phyloP scores from a whole-genome alignment of 2,888 invertebrate species.

The Catocala sponsa region DNA sequence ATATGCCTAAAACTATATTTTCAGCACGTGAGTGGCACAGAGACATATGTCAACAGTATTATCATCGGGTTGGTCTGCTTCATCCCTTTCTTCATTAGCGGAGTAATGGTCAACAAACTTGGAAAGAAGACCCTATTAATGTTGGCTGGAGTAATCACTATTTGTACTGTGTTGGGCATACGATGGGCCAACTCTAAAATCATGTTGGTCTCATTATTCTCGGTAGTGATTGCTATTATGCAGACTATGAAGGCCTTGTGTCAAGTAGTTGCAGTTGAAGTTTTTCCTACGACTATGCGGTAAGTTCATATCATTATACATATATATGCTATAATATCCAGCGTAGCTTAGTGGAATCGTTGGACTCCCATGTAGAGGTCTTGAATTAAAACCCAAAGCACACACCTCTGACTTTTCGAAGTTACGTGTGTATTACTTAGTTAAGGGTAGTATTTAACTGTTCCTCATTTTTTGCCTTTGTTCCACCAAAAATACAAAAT shows the following conservation, averaged over 20 bases:
- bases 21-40: constrained; percentile 42
- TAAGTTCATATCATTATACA: constrained; percentile 34
- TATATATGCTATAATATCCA: neutral
- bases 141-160: constrained; percentile 48
- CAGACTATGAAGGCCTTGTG: constrained; percentile 64
- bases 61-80: constrained; percentile 56
- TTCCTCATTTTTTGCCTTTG: too few species aligned
- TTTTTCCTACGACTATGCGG: constrained; percentile 70
- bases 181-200: constrained; percentile 64
- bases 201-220: constrained; percentile 65
- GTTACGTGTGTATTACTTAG: too few species aligned
- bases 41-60: constrained; percentile 60
- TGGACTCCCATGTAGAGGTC: too few species aligned
- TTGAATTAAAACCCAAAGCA: too few species aligned
- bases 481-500: too few species aligned
- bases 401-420: too few species aligned
- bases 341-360: too few species aligned
- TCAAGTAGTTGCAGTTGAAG: constrained; percentile 60
- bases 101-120: constrained; percentile 47
- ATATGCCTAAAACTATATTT: neutral
- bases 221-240: constrained; percentile 59
- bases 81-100: constrained; percentile 55
- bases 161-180: constrained; percentile 55
- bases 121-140: constrained; percentile 66
- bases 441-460: too few species aligned